These are phyloP conservation scores for Mellilla xanthometata DNA, from an alignment of 2,888 invertebrate species.

Conservation along the genomic window DNA sequence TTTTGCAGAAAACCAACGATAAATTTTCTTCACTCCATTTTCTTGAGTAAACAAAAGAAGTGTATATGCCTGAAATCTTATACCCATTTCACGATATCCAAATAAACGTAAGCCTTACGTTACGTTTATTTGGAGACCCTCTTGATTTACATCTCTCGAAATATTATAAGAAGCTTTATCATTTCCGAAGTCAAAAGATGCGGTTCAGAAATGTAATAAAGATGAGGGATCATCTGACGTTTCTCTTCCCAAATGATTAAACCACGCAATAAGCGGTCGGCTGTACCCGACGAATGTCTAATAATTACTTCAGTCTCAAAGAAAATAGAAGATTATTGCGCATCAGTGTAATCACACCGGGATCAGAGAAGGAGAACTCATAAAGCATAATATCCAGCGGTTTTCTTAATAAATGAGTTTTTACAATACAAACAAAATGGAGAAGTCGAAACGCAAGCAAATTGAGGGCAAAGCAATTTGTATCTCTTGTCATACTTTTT, in stretches of 20 bases:
- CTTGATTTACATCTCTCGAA: conserved; percentile 4
- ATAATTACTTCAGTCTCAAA: conserved; percentile 28
- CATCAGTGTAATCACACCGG: conserved; percentile 31
- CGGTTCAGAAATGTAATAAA: conserved; percentile 23
- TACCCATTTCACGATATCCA: neutral
- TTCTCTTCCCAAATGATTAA: conserved; percentile 24
- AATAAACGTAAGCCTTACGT: neutral
- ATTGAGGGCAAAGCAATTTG: conserved; percentile 72
- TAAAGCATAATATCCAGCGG: conserved; percentile 54
- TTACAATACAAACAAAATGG: conserved; percentile 69
- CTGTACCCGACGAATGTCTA: conserved; percentile 22
- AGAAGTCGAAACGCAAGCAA: conserved; percentile 59
- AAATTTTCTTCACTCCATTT: neutral
- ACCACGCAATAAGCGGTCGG: conserved; percentile 24
- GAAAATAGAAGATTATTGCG: conserved; percentile 29
- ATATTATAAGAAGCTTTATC: conserved; percentile 11
- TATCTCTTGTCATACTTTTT: conserved; percentile 75
- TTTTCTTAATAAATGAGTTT: conserved; percentile 66
- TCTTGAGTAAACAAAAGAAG: neutral
- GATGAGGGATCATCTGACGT: conserved; percentile 19
- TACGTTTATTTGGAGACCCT: neutral
- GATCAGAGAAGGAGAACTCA: conserved; percentile 43
- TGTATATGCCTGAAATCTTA: neutral
- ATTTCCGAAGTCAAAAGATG: conserved; percentile 18
- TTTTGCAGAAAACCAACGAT: too few species aligned